Percentiles rank a stretch among this genome's conserved stretches.
These are phyloP conservation scores for Xestia xanthographa DNA, from an alignment of 2,888 invertebrate genomes.

Conservation along the genomic window DNA sequence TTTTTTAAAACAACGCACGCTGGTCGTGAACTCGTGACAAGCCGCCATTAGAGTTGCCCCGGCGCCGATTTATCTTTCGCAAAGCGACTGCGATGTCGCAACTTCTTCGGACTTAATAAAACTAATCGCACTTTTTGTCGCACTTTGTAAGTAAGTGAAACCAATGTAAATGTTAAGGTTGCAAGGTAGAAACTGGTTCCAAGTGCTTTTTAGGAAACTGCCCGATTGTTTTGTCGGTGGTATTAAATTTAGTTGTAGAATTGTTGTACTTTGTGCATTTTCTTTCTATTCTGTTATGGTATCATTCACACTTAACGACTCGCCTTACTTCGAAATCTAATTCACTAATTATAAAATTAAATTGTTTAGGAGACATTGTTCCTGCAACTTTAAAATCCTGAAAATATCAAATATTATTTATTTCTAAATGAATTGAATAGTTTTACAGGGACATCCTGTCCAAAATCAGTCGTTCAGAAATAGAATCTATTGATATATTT, in stretches of 20 bases:
- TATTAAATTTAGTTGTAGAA: slow-evolving; percentile 8
- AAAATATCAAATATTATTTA: neutral
- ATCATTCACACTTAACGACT: neutral
- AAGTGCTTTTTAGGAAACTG: slow-evolving; percentile 32
- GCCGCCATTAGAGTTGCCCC: slow-evolving; percentile 41
- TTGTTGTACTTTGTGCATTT: neutral
- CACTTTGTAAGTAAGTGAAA: slow-evolving; percentile 61
- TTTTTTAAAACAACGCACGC: slow-evolving; percentile 34
- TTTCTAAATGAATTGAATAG: neutral
- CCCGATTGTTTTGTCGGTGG: slow-evolving; percentile 9
- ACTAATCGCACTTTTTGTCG: slow-evolving; percentile 61
- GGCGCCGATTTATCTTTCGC: slow-evolving; percentile 57
- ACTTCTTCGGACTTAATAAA: slow-evolving; percentile 54
- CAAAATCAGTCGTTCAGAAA: neutral
- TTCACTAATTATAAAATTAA: neutral
- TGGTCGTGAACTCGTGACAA: slow-evolving; percentile 62
- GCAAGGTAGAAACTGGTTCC: slow-evolving; percentile 52
- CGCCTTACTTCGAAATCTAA: neutral
- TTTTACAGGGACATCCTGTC: neutral
- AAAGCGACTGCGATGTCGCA: slow-evolving; percentile 57
- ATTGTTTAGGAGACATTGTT: neutral
- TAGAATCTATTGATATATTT: neutral
- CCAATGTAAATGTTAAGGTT: slow-evolving; percentile 65
- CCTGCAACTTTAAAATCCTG: neutral
- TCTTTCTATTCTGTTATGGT: neutral